A percentile compares a stretch with the other conserved stretches of the same genome.
Evolutionary conservation across 2,888 invertebrate genomes (phyloP).

Genomic region (Hyles lineata): DNA sequence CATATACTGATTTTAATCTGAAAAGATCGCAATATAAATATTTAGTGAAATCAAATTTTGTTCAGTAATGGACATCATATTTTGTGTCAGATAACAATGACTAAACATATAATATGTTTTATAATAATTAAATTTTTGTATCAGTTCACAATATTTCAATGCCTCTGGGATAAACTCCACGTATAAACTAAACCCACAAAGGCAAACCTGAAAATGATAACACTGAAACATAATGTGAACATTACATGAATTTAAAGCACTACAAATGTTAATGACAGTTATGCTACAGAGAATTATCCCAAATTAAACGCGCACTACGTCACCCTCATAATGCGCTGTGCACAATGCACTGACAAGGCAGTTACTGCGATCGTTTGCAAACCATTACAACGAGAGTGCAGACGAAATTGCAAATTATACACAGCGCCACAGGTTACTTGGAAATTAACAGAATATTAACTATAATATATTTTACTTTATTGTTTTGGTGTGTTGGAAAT

Average conservation of each 20-base stretch:
- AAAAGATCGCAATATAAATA: too few species aligned
- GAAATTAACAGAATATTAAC: constrained; percentile 22
- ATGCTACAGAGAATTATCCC: background rate
- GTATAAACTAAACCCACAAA: too few species aligned
- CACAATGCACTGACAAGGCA: constrained; percentile 53
- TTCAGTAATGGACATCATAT: too few species aligned
- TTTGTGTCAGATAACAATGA: too few species aligned
- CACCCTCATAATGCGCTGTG: constrained; percentile 41
- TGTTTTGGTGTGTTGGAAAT: background rate
- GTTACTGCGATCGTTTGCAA: constrained; percentile 58
- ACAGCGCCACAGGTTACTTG: constrained; percentile 12
- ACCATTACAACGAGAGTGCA: constrained; percentile 51
- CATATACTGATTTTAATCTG: too few species aligned
- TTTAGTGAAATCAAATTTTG: too few species aligned
- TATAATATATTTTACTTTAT: constrained; percentile 30
- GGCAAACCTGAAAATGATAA: too few species aligned
- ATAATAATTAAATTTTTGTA: too few species aligned
- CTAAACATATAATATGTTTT: too few species aligned
- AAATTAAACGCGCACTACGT: constrained; percentile 32
- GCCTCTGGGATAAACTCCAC: too few species aligned
- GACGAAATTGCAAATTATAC: constrained; percentile 49
- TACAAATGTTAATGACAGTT: background rate
- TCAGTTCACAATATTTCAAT: too few species aligned
- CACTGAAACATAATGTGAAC: background rate
- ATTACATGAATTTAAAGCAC: background rate